Base-by-base conservation (phyloP, 2,888 invertebrate genomes). In the Herminia tarsipennalis region DNA sequence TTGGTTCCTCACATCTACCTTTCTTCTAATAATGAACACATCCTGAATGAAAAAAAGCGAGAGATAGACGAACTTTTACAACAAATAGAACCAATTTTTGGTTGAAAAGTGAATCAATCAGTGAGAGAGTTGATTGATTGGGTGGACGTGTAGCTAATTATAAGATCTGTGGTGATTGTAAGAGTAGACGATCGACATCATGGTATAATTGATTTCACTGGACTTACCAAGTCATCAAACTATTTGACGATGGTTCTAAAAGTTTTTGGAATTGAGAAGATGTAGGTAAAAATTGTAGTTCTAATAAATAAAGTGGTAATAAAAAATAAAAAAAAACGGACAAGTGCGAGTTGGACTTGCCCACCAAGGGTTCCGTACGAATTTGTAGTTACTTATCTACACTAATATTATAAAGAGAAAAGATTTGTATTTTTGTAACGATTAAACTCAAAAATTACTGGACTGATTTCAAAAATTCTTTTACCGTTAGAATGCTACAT, bases 171-270 rank as follows among this genome's bases (percentile, higher is more conserved):
- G 68, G 60, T 52, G 53, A 54, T 53, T 79, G 78, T 74, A 73
- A 76, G 59, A 77, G 70, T 64, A 68, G 70, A 70, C 68, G 51
- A 73, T 71, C 73, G 72, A 75, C 78, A 76, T 60, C 80, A 82
- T 81, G 81, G 72, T 72, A 69, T 86, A 90, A 90, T 90, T 88
- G 90, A 90, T 90, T 90, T 87, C 60, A 73, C 70, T 76, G 66
- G 73, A 70, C 67, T 67, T 71, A 65, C 67, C 62, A 60, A 74
- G 72, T 66, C 73, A 64, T 67, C 62, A 60, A 74, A 73, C 76
- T 77, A 78, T 73, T 71, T 54, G 46, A 33, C 64, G 64, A 65
- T 45, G 83, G 53, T 76, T 81, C 76, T 73, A 66, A 85, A 88
- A 80, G 62, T 78, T 76, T 75, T 41, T 14, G 5, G 12, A 9